A percentile compares a stretch with the other conserved stretches of the same genome.
Evolutionary conservation across 2,888 invertebrate species (phyloP).

Genomic region (Himalopsyche anomala): DNA sequence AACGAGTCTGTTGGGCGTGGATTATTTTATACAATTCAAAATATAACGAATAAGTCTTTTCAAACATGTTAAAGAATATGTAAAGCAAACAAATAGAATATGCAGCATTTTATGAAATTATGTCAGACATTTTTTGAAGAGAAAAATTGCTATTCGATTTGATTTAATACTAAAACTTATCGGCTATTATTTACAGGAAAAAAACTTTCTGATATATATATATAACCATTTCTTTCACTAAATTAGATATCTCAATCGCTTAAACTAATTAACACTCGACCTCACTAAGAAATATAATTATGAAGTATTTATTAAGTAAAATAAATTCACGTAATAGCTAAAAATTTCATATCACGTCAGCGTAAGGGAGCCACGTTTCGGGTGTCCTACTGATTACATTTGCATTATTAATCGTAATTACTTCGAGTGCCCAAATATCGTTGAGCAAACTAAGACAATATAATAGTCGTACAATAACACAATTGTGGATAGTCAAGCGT

Average conservation of each 20-base stretch:
- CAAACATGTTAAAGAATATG: no score
- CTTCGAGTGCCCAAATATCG: slow-evolving; percentile 9
- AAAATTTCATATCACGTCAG: slow-evolving; percentile 30
- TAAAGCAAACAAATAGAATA: not conserved
- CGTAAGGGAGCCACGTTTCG: slow-evolving; percentile 14
- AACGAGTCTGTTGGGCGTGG: not conserved
- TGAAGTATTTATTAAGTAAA: slow-evolving; percentile 8
- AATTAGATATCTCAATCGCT: slow-evolving; percentile 6
- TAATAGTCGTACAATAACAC: slow-evolving; percentile 43
- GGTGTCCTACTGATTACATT: slow-evolving; percentile 30
- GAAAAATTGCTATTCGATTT: not conserved
- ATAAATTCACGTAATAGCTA: slow-evolving; percentile 6
- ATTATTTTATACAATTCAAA: no score
- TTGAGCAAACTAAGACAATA: slow-evolving; percentile 17
- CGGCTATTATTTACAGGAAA: slow-evolving; percentile 15
- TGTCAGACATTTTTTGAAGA: not conserved
- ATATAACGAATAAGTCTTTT: no score
- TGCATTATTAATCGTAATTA: slow-evolving; percentile 16
- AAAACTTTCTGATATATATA: not conserved
- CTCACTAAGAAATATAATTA: slow-evolving; percentile 6
- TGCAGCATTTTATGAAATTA: not conserved
- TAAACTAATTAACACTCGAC: slow-evolving; percentile 5
- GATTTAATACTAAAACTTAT: not conserved
- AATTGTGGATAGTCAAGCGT: slow-evolving; percentile 49
- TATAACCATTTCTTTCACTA: slow-evolving; percentile 30